Evolutionary conservation across 2,797 vertebrate genomes (phyloP).

Genomic region (Lepus townsendii): DNA sequence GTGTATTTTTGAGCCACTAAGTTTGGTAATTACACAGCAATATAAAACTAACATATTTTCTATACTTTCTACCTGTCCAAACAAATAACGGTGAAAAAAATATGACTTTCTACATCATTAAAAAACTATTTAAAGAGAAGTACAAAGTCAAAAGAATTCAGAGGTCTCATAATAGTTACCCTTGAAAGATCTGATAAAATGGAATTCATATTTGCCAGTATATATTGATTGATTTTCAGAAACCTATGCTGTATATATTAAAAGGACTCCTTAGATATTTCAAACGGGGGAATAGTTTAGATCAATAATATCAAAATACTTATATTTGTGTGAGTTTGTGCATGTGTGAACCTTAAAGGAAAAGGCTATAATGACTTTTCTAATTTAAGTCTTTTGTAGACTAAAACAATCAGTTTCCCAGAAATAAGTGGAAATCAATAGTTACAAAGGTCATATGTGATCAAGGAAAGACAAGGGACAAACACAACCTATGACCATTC

Average conservation of each 20-base stretch:
- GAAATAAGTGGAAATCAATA: neutral
- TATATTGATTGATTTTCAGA: constrained; percentile 58
- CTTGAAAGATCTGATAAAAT: constrained; percentile 41
- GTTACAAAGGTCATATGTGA: constrained; percentile 3
- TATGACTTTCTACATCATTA: constrained; percentile 7
- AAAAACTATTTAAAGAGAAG: constrained; percentile 38
- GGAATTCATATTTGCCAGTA: constrained; percentile 47
- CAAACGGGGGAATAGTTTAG: constrained; percentile 37
- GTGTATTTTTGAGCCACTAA: neutral
- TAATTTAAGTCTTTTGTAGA: constrained; percentile 39
- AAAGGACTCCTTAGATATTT: constrained; percentile 7
- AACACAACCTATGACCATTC: neutral
- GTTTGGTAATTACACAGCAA: constrained; percentile 16
- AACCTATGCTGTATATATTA: neutral
- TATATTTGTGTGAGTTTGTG: neutral
- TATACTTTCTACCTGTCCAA: neutral
- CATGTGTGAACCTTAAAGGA: neutral
- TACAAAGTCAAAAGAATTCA: constrained; percentile 35
- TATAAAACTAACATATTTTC: constrained; percentile 44
- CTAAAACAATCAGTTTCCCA: constrained; percentile 6
- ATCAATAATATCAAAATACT: constrained; percentile 18
- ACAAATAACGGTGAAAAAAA: constrained; percentile 37
- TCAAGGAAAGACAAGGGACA: constrained; percentile 26
- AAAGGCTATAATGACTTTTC: constrained; percentile 23
- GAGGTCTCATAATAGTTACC: constrained; percentile 3